Conservation (phyloP, 1,140 invertebrate genomes). For the Formica exsecta region DNA sequence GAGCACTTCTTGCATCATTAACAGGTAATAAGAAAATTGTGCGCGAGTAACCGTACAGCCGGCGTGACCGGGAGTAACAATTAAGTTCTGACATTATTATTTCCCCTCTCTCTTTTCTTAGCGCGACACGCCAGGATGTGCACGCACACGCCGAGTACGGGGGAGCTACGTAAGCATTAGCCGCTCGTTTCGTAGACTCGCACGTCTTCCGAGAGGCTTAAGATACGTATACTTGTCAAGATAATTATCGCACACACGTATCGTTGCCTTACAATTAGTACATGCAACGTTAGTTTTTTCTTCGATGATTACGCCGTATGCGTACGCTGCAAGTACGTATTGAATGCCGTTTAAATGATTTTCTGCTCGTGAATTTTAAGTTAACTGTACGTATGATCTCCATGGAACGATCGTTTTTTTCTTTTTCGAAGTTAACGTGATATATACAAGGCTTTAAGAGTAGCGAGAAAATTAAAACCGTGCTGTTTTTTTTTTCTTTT, state of each 20-base stretch:
- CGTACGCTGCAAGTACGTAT: background rate
- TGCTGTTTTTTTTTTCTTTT: background rate
- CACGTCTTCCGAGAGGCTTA: slow-evolving; percentile 35
- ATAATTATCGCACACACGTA: slow-evolving; percentile 47
- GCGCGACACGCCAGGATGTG: slow-evolving; percentile 28
- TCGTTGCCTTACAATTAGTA: background rate
- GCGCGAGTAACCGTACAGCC: slow-evolving; percentile 70
- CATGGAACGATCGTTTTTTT: background rate
- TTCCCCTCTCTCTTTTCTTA: slow-evolving; percentile 31
- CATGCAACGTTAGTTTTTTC: slow-evolving; percentile 24
- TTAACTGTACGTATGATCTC: background rate
- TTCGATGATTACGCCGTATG: slow-evolving; percentile 10
- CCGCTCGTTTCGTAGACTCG: slow-evolving; percentile 14
- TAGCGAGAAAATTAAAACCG: background rate
- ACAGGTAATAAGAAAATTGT: slow-evolving; percentile 78
- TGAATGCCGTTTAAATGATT: slow-evolving; percentile 19
- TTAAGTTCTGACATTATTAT: slow-evolving; percentile 74
- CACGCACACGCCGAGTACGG: background rate
- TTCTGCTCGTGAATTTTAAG: slow-evolving; percentile 43
- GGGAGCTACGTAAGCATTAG: slow-evolving; percentile 19
- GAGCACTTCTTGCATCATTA: slow-evolving; percentile 75
- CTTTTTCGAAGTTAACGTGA: background rate
- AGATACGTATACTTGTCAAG: slow-evolving; percentile 34
- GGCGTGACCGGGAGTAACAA: slow-evolving; percentile 64
- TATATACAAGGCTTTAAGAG: background rate